Evolutionary conservation across 1,140 invertebrate species (phyloP).

Genomic region (Elymnias hypermnestra): DNA sequence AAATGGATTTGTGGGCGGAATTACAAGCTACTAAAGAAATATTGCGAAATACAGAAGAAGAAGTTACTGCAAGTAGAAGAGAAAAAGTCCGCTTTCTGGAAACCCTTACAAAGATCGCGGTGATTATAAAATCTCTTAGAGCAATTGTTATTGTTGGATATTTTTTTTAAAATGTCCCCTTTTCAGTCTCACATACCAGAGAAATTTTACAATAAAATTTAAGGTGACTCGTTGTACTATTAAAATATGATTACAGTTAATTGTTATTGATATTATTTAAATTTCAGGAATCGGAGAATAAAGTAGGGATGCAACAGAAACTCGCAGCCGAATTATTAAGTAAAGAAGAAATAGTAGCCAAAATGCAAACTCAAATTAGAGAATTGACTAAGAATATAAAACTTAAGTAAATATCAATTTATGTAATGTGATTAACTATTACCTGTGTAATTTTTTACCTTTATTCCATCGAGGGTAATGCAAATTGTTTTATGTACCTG

Average conservation of each 20-base stretch:
- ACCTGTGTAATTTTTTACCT: too few species aligned
- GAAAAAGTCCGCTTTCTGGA: conserved; percentile 66
- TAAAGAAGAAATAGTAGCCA: conserved; percentile 61
- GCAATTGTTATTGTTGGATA: too few species aligned
- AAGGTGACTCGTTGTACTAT: conserved; percentile 24
- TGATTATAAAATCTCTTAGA: conserved; percentile 38
- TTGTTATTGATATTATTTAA: conserved; percentile 3
- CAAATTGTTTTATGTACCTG: too few species aligned
- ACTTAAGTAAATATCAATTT: conserved; percentile 42
- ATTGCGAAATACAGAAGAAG: conserved; percentile 55
- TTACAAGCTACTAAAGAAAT: conserved; percentile 60
- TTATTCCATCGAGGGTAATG: too few species aligned
- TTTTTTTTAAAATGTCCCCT: too few species aligned
- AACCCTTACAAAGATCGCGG: conserved; percentile 58
- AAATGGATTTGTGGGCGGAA: conserved; percentile 64
- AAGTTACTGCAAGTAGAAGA: conserved; percentile 51
- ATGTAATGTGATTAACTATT: too few species aligned
- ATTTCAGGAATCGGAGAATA: conserved; percentile 58
- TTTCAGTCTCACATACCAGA: conserved; percentile 49
- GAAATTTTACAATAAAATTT: conserved; percentile 30
- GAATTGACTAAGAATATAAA: conserved; percentile 61
- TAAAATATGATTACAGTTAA: conserved; percentile 1
- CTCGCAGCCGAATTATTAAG: conserved; percentile 53
- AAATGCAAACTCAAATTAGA: conserved; percentile 62
- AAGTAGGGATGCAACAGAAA: conserved; percentile 63